A percentile compares a stretch with the other conserved stretches of the same genome.
These are phyloP conservation scores for Schizotus pectinicornis DNA, from an alignment of 2,888 invertebrate genomes.

Conservation along the genomic window DNA sequence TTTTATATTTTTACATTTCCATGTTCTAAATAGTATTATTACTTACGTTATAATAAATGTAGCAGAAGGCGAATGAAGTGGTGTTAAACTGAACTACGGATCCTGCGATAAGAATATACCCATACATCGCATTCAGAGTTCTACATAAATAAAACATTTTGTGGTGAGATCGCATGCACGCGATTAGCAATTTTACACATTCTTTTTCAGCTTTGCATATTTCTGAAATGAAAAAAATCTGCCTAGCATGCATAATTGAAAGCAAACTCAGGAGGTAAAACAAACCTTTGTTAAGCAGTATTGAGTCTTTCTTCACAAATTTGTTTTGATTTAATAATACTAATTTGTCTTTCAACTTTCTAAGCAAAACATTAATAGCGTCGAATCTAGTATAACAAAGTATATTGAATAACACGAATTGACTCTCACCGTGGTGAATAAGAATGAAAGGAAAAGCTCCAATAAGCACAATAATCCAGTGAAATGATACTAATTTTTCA, in stretches of 20 bases:
- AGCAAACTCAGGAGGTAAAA: neutral
- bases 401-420: neutral
- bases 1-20: too few species aligned
- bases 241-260: neutral
- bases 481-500: slow-evolving; percentile 2
- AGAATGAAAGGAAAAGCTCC: neutral
- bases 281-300: neutral
- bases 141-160: slow-evolving; percentile 15
- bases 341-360: neutral
- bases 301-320: neutral
- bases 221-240: too few species aligned
- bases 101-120: slow-evolving; percentile 12
- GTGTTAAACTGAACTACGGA: slow-evolving; percentile 20
- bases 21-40: too few species aligned
- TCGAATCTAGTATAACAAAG: neutral
- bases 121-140: slow-evolving; percentile 14
- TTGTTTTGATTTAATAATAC: neutral
- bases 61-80: slow-evolving; percentile 19
- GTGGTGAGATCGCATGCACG: slow-evolving; percentile 13
- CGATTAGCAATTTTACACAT: slow-evolving; percentile 7
- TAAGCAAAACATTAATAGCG: slow-evolving; percentile 1
- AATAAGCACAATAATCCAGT: neutral
- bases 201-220: neutral
- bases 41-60: slow-evolving; percentile 25
- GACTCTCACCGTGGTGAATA: slow-evolving; percentile 12